A percentile compares a stretch with the other conserved stretches of the same genome.
Evolutionary conservation across 1,140 invertebrate species (phyloP).

Genomic region (Scylla paramamosain): DNA sequence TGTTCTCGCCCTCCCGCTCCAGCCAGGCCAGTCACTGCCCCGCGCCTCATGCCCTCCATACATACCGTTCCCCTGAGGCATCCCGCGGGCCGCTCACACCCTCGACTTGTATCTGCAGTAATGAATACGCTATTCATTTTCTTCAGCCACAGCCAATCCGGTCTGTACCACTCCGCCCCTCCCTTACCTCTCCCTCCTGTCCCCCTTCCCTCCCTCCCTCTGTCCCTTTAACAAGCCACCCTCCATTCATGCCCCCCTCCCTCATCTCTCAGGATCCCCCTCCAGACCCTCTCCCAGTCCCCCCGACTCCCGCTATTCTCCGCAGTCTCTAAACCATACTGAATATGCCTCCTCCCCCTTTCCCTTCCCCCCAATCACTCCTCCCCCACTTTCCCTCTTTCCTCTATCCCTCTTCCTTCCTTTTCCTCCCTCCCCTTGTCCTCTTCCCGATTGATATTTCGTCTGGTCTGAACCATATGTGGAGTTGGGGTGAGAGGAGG

Average conservation of each 20-base stretch:
- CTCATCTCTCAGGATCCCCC: too few relatives aligned
- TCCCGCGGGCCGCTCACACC: neutral
- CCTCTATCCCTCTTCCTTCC: neutral
- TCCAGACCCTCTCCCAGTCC: neutral
- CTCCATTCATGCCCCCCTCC: too few relatives aligned
- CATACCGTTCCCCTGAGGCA: neutral
- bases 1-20: neutral
- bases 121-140: neutral
- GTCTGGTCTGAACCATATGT: neutral
- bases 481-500: neutral
- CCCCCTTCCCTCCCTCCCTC: neutral
- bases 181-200: neutral
- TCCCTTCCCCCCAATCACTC: neutral
- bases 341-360: neutral
- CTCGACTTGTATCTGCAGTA: neutral
- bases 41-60: neutral
- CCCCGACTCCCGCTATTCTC: too few relatives aligned
- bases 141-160: neutral
- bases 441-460: constrained; percentile 4
- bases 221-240: neutral
- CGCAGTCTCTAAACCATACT: too few relatives aligned
- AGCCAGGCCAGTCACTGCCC: neutral
- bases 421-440: neutral
- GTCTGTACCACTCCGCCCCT: neutral
- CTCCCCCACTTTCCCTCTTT: neutral